Evolutionary conservation across 2,888 invertebrate species (phyloP), one percentile per base, ranked within the genome.

Genomic region (Mesorhabditis sp.): DNA sequence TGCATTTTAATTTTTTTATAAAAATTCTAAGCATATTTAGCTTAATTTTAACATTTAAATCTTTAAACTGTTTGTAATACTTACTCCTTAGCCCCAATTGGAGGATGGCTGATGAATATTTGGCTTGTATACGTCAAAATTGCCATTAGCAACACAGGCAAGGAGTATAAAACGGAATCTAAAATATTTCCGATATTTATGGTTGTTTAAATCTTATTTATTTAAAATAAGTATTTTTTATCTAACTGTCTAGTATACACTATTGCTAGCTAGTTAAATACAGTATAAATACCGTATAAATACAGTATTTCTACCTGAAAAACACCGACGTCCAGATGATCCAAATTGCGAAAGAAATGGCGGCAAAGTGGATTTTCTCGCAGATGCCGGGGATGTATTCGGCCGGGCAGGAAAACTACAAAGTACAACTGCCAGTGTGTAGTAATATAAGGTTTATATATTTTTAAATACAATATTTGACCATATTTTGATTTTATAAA

Each of bases 291-390:
- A n/a, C n/a, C n/a, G n/a, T n/a, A n/a, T n/a, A n/a, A 28, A 28
- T 28, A 28, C 28, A 28, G 28, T 28, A 28, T 28, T 28, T 28
- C 28, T 28, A 50, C 58, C n/a, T 50, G 7, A 82, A 72, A 64
- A 84, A 84, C 13, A 83, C 81, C n/a, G 80, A 74, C 15, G 82
- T 74, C 28, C 82, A 80, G 66, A 84, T 70, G 65, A 81, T 80
- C 84, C 84, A 84, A 63, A 84, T 74, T 6, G 78, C 82, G 66
- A 79, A 81, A 5, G 84, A 84, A 62, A 80, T 73, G 15, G 81
- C 73, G 4, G 83, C 78, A 70, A 82, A 83, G 71, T 82, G 81
- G 5, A 80, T 76, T 43, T 76, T 69, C 7, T 76, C 75, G 69
- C 82, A 82, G 41, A 76, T 76, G 5, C 67, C 43, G 4, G 45